These are phyloP conservation scores for Tanaodytes sp. DNA, from an alignment of 2,888 invertebrate species.

Conservation along the genomic window DNA sequence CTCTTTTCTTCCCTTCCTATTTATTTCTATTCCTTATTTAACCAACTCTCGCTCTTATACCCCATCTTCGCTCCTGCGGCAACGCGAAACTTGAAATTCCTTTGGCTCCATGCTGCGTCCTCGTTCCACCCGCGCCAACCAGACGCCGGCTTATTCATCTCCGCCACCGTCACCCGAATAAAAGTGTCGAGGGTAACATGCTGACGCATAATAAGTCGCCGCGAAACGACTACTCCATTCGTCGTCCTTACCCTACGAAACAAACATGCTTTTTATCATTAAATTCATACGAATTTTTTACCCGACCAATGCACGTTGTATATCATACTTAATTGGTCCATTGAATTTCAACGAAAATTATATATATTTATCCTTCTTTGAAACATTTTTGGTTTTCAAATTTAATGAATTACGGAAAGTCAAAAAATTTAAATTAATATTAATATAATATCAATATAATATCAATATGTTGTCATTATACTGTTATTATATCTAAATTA, in stretches of 20 bases:
- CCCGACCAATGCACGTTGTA: conserved; percentile 10
- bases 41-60: conserved; percentile 62
- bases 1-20: conserved; percentile 69
- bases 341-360: conserved; percentile 19
- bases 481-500: no score
- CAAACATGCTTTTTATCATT: conserved; percentile 50
- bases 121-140: conserved; percentile 26
- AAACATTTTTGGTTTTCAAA: neutral
- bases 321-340: conserved; percentile 41
- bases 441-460: no score
- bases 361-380: neutral
- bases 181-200: conserved; percentile 65
- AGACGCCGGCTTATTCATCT: conserved; percentile 55
- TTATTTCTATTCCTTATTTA: conserved; percentile 72
- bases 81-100: conserved; percentile 50
- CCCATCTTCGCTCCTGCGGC: conserved; percentile 56
- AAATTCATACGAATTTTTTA: conserved; percentile 49
- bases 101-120: conserved; percentile 53
- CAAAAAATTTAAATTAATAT: no score
- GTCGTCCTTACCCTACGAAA: conserved; percentile 44
- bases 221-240: conserved; percentile 48
- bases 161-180: conserved; percentile 59
- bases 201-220: conserved; percentile 63
- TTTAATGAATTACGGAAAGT: neutral
- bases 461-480: no score